Evolutionary conservation across 1,140 invertebrate genomes (phyloP).

Genomic region (Tribolium castaneum): DNA sequence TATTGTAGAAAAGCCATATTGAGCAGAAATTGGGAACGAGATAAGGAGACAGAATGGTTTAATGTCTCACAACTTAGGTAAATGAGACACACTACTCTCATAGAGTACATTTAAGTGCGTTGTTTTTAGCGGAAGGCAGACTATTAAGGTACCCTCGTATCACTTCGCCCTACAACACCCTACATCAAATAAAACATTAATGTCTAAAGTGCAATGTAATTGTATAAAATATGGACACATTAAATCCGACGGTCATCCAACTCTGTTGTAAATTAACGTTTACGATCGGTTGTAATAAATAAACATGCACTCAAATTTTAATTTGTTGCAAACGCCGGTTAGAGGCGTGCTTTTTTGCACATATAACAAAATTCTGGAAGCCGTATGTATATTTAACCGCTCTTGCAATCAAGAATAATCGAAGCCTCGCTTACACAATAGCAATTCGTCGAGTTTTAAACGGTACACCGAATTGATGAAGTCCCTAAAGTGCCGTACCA

Average conservation of each 20-base stretch:
- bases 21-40: slow-evolving; percentile 21
- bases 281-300: slow-evolving; percentile 26
- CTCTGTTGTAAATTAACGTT: slow-evolving; percentile 22
- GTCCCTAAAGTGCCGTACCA: slow-evolving; percentile 35
- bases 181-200: slow-evolving; percentile 14
- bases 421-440: background rate
- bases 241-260: slow-evolving; percentile 29
- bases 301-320: slow-evolving; percentile 21
- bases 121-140: background rate
- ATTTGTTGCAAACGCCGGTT: background rate
- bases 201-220: slow-evolving; percentile 19
- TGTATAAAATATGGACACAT: slow-evolving; percentile 27
- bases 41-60: slow-evolving; percentile 22
- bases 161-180: background rate
- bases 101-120: background rate
- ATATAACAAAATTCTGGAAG: too few species aligned
- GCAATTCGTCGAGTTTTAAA: slow-evolving; percentile 16
- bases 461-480: slow-evolving; percentile 26
- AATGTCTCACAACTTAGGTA: slow-evolving; percentile 17
- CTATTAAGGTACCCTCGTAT: background rate
- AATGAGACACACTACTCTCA: slow-evolving; percentile 5
- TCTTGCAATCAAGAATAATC: background rate
- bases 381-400: too few species aligned
- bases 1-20: slow-evolving; percentile 14
- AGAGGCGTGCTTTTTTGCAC: too few species aligned